Percentiles rank a stretch among this genome's conserved stretches.
Conservation (phyloP, 2,797 vertebrate genomes). For the Threskiornis aethiopicus region DNA sequence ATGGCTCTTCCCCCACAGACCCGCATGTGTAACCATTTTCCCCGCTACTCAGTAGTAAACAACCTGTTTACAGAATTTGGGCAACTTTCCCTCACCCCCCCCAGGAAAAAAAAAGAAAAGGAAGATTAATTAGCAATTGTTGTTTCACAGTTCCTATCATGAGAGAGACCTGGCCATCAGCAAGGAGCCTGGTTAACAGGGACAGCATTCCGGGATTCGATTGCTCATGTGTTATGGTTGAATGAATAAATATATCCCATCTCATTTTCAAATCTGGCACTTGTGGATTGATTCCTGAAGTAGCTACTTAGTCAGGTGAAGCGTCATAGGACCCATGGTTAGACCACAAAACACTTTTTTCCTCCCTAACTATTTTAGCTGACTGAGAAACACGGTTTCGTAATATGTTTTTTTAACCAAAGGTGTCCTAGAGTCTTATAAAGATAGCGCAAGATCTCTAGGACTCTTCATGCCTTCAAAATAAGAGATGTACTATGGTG, state of each 20-base stretch:
- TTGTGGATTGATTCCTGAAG: slow-evolving; percentile 38
- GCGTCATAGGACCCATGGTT: slow-evolving; percentile 23
- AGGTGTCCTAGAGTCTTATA: neutral
- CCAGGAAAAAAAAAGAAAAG: neutral
- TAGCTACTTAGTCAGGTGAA: slow-evolving; percentile 29
- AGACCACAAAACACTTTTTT: slow-evolving; percentile 46
- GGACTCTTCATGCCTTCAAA: neutral
- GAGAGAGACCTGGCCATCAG: neutral
- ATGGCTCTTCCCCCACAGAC: neutral
- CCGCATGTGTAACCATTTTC: neutral
- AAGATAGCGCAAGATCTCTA: neutral
- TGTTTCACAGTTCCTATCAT: slow-evolving; percentile 21
- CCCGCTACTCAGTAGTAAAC: slow-evolving; percentile 22
- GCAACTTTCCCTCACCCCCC: neutral
- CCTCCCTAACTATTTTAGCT: neutral
- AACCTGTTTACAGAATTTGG: slow-evolving; percentile 19
- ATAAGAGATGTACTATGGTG: neutral
- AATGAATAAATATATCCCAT: slow-evolving; percentile 28
- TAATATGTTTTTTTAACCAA: slow-evolving; percentile 37
- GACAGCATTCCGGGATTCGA: neutral
- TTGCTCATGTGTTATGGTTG: slow-evolving; percentile 22
- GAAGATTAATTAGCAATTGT: neutral
- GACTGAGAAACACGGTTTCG: neutral
- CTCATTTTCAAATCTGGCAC: slow-evolving; percentile 42
- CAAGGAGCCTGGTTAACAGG: neutral